phyloP scores from a whole-genome alignment of 2,888 invertebrate genomes.

The Mactromeris polynyma region DNA sequence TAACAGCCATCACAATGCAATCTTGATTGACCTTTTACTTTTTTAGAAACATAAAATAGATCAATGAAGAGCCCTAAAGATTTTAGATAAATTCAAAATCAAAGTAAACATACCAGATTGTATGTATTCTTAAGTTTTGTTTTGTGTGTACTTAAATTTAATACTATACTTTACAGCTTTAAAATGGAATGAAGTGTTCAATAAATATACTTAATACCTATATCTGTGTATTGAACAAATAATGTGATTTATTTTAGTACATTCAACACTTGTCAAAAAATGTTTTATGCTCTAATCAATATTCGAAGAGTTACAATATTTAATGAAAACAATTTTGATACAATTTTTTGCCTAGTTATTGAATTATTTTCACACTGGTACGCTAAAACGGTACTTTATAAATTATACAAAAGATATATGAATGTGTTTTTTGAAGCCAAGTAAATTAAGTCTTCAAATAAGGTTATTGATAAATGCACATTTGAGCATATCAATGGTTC shows the following conservation, averaged over 20 bases:
- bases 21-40: neutral
- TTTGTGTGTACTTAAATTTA: constrained; percentile 32
- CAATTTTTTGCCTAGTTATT: neutral
- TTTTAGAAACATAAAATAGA: neutral
- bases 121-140: constrained; percentile 16
- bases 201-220: constrained; percentile 42
- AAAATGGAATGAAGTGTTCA: constrained; percentile 29
- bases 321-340: constrained; percentile 16
- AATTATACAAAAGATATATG: neutral
- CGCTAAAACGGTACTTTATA: neutral
- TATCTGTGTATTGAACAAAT: constrained; percentile 30
- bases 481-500: too few relatives aligned
- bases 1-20: neutral
- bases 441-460: neutral
- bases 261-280: constrained; percentile 7
- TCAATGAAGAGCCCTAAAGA: neutral
- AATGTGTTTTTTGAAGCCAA: neutral
- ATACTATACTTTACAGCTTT: constrained; percentile 16
- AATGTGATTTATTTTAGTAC: constrained; percentile 21
- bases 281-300: constrained; percentile 18
- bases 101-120: constrained; percentile 30
- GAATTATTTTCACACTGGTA: neutral
- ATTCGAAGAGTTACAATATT: neutral
- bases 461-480: neutral
- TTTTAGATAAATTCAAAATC: constrained; percentile 17